Evolutionary conservation across 1,140 invertebrate species (phyloP).

Genomic region (Pseudoatta argentina): DNA sequence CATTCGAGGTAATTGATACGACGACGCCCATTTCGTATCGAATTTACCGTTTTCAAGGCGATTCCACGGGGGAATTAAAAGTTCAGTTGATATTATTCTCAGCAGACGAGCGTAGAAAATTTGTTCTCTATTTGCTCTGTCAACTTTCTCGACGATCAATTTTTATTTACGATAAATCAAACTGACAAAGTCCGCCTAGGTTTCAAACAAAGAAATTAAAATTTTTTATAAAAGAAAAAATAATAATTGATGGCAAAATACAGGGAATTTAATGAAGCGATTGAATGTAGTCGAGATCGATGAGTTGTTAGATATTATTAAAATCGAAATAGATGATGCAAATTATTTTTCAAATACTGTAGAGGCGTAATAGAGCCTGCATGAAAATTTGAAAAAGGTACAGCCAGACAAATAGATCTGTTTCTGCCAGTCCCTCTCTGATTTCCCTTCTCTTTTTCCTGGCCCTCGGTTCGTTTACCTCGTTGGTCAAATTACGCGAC

Average conservation of each 20-base stretch:
- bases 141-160: not conserved
- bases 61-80: constrained; percentile 33
- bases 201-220: not conserved
- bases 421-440: constrained; percentile 40
- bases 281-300: not conserved
- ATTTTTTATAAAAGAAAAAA: not conserved
- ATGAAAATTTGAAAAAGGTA: constrained; percentile 40
- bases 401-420: constrained; percentile 29
- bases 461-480: constrained; percentile 60
- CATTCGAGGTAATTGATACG: constrained; percentile 57
- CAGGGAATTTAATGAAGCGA: not conserved
- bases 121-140: not conserved
- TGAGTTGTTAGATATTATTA: not conserved
- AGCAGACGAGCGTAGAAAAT: not conserved
- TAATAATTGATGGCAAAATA: not conserved
- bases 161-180: constrained; percentile 38
- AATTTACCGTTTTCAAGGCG: constrained; percentile 41
- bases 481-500: constrained; percentile 62
- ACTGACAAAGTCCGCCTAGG: not conserved
- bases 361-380: not conserved
- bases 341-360: not conserved
- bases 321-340: not conserved
- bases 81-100: constrained; percentile 28
- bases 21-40: constrained; percentile 50
- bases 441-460: constrained; percentile 39